Conservation (phyloP, 2,888 invertebrate species). For the Atherix ibis region DNA sequence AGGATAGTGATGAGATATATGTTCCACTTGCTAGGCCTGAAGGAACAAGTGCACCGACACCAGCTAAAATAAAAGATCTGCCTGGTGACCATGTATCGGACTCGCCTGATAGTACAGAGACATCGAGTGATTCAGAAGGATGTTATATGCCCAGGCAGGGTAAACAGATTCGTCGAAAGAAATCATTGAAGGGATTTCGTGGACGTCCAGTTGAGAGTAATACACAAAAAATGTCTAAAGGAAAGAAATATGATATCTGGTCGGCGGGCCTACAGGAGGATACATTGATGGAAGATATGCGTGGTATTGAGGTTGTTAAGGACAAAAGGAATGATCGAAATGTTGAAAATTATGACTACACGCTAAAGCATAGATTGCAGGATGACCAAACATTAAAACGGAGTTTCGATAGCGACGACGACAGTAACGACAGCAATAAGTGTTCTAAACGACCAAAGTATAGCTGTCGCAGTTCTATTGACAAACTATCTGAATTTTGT, state of each 20-base stretch:
- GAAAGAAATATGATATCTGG: constrained; percentile 66
- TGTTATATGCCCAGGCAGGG: neutral
- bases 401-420: neutral
- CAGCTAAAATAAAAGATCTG: neutral
- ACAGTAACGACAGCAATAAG: neutral
- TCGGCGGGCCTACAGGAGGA: constrained; percentile 58
- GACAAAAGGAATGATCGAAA: constrained; percentile 44
- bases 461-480: too few relatives aligned
- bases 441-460: constrained; percentile 17
- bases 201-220: constrained; percentile 18
- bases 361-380: constrained; percentile 44
- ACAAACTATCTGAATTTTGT: too few relatives aligned
- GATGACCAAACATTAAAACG: constrained; percentile 31
- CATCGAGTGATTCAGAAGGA: neutral
- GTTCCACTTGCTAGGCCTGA: neutral
- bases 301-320: constrained; percentile 56
- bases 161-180: neutral
- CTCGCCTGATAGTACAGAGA: neutral
- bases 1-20: neutral
- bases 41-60: neutral
- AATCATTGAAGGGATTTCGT: neutral
- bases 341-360: constrained; percentile 65
- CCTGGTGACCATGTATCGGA: neutral
- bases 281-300: constrained; percentile 59
- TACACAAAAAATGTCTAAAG: constrained; percentile 21